Evolutionary conservation across 2,797 vertebrate genomes (phyloP).

Genomic region (Sphenodon punctatus): DNA sequence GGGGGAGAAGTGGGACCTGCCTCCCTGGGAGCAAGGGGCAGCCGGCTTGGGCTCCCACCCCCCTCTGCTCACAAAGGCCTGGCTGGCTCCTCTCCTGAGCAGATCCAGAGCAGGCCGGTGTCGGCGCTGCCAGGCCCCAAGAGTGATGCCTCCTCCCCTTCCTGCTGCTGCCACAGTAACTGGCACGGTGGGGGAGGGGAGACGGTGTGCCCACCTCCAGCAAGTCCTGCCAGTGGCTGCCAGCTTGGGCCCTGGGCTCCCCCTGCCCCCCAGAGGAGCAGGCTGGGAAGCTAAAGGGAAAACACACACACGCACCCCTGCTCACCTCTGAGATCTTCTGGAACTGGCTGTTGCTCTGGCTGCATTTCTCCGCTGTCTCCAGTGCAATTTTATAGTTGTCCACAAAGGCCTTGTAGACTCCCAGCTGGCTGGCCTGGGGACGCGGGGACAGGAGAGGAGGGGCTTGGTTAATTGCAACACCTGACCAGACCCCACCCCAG

Average conservation of each 20-base stretch:
- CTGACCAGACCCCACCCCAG: not conserved
- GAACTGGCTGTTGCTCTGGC: slow-evolving; percentile 93
- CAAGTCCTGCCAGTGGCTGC: too few species aligned
- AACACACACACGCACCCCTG: not conserved
- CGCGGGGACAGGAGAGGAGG: not conserved
- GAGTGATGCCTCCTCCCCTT: too few species aligned
- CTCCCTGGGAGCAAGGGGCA: too few species aligned
- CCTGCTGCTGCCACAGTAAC: too few species aligned
- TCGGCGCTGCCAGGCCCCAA: too few species aligned
- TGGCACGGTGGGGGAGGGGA: too few species aligned
- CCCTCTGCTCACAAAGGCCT: too few species aligned
- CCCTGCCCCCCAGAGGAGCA: accelerated
- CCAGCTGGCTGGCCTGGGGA: slow-evolving; percentile 91
- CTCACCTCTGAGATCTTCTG: slow-evolving; percentile 97
- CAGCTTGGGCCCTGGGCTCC: accelerated
- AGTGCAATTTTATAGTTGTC: slow-evolving; percentile 97
- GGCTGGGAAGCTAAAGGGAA: not conserved
- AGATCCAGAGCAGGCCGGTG: too few species aligned
- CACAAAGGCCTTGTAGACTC: slow-evolving; percentile 97
- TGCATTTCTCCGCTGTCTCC: slow-evolving; percentile 95
- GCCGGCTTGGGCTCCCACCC: too few species aligned
- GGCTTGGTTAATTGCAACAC: not conserved
- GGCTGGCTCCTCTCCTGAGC: too few species aligned
- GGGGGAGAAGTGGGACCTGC: too few species aligned
- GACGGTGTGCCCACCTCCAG: too few species aligned